A percentile compares a stretch with the other conserved stretches of the same genome.
Evolutionary conservation across 2,888 invertebrate genomes (phyloP).

Genomic region (Clistopyga incitator): DNA sequence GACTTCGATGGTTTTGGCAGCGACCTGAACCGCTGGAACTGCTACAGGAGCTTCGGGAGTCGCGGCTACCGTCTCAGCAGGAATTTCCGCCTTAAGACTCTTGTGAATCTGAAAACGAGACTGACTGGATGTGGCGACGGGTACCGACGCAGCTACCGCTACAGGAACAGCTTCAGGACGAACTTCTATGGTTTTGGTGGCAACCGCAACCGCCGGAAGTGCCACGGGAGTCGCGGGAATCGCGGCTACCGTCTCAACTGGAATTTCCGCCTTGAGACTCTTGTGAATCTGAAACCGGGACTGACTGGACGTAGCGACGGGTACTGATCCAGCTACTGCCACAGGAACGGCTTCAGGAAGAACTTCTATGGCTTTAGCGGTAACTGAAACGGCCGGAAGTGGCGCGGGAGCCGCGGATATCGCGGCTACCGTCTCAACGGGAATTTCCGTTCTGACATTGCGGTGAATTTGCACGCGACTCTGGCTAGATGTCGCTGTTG

Average conservation of each 20-base stretch:
- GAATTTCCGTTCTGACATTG: constrained; percentile 56
- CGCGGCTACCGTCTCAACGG: constrained; percentile 33
- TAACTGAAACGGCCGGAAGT: no score
- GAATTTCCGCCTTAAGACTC: constrained; percentile 22
- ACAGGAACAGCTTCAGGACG: constrained; percentile 29
- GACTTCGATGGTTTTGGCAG: constrained; percentile 22
- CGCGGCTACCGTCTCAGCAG: constrained; percentile 2
- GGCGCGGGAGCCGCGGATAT: no score
- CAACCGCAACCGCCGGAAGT: no score
- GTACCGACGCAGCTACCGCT: constrained; percentile 76
- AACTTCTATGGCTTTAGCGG: constrained; percentile 22
- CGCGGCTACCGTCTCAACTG: constrained; percentile 36
- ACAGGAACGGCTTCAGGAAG: constrained; percentile 30
- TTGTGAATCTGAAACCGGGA: constrained; percentile 72
- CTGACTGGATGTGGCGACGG: constrained; percentile 82
- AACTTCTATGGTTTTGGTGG: constrained; percentile 18
- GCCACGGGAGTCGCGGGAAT: no score
- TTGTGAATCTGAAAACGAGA: constrained; percentile 72
- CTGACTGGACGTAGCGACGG: constrained; percentile 82
- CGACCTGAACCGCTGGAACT: no score
- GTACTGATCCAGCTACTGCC: constrained; percentile 75
- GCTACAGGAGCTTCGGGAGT: no score
- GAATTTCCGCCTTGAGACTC: constrained; percentile 56
- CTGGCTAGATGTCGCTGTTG: constrained; percentile 72
- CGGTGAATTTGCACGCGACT: constrained; percentile 71